These are phyloP conservation scores for Trachythela sp. DNA, from an alignment of 64 coral and sea anemone species.

Conservation along the genomic window DNA sequence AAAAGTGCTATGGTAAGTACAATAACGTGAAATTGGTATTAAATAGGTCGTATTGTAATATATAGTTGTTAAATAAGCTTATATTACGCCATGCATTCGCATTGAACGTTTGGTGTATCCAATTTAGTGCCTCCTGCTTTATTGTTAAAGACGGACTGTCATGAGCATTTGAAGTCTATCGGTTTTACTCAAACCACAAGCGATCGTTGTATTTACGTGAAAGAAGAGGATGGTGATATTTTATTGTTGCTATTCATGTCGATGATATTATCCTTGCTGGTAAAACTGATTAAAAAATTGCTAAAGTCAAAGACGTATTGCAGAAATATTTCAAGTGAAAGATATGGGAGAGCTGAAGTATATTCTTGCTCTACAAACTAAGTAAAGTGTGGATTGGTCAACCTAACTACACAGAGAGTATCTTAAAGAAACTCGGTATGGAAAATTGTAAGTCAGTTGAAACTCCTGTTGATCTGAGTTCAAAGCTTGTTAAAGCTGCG, in stretches of 20 bases:
- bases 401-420: background rate
- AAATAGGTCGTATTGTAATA: too few species aligned
- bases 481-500: constrained; percentile 32
- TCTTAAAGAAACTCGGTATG: constrained; percentile 33
- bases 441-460: constrained; percentile 18
- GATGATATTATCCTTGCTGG: constrained; percentile 47
- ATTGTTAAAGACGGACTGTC: too few species aligned
- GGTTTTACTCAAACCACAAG: background rate
- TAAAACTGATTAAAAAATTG: constrained; percentile 30
- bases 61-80: too few species aligned
- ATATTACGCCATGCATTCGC: too few species aligned
- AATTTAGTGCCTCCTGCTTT: too few species aligned
- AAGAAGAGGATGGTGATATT: background rate
- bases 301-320: constrained; percentile 30
- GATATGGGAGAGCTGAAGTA: constrained; percentile 34
- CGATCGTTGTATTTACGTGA: background rate
- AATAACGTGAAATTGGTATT: too few species aligned
- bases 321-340: constrained; percentile 29
- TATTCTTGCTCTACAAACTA: background rate
- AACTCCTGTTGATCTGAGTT: constrained; percentile 26
- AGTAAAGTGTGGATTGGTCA: constrained; percentile 6
- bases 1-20: too few species aligned
- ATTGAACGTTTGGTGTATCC: too few species aligned
- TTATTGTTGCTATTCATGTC: constrained; percentile 30
- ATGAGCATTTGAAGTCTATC: background rate